Evolutionary conservation across 2,888 invertebrate species (phyloP).

Genomic region (Linyphia triangularis): DNA sequence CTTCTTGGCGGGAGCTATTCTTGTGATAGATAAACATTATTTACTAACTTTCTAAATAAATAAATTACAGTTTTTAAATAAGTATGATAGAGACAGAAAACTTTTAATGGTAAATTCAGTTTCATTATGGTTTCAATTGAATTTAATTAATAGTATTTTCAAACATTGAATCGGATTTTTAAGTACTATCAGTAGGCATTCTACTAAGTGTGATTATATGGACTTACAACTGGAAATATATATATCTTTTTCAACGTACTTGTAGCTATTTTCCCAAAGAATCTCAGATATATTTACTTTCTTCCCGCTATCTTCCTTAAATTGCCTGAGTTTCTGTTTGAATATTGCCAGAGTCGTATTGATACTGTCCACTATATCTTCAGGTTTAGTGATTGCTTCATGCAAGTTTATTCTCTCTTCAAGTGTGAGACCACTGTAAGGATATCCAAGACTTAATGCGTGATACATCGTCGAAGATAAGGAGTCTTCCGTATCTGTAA

Average conservation of each 20-base stretch:
- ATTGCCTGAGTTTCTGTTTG: slow-evolving; percentile 3
- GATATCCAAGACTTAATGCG: slow-evolving; percentile 62
- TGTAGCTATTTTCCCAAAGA: slow-evolving; percentile 47
- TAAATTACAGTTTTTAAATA: too few species aligned
- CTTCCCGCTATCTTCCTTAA: not conserved
- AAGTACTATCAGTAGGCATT: too few species aligned
- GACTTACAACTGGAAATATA: not conserved
- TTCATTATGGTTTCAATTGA: too few species aligned
- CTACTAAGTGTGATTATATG: too few species aligned
- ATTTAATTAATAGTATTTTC: too few species aligned
- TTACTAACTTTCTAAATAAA: too few species aligned
- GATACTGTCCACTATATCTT: not conserved
- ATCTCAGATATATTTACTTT: slow-evolving; percentile 9
- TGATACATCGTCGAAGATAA: slow-evolving; percentile 62
- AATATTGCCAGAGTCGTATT: slow-evolving; percentile 21
- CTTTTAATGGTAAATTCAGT: too few species aligned
- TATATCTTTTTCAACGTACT: too few species aligned
- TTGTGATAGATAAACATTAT: too few species aligned
- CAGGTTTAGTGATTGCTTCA: slow-evolving; percentile 30
- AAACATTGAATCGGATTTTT: too few species aligned
- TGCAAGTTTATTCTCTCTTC: slow-evolving; percentile 56
- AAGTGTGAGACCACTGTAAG: slow-evolving; percentile 48
- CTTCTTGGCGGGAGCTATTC: too few species aligned
- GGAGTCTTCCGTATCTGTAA: slow-evolving; percentile 41
- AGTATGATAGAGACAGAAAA: too few species aligned